A percentile compares a stretch with the other conserved stretches of the same genome.
Conservation (phyloP, 2,113 vertebrate species). For the Corythoichthys haematopterus region DNA sequence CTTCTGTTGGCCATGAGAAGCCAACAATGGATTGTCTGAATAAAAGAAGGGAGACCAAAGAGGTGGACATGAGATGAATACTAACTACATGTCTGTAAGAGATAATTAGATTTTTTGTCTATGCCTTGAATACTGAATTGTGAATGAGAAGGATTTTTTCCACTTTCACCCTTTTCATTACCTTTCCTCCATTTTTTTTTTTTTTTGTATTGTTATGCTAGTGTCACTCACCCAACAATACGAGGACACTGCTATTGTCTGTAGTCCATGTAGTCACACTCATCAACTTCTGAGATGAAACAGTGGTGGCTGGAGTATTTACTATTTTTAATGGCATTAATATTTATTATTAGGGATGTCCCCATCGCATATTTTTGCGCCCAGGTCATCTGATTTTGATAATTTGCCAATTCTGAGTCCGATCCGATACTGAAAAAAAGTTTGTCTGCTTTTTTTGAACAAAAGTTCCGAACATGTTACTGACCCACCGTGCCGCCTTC, state of each 20-base stretch:
- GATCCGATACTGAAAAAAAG: too few relatives aligned
- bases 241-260: slow-evolving; percentile 20
- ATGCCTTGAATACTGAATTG: not conserved
- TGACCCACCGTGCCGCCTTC: too few relatives aligned
- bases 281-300: slow-evolving; percentile 20
- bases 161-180: not conserved
- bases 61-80: slow-evolving; percentile 4
- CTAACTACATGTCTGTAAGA: not conserved
- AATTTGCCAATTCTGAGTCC: too few relatives aligned
- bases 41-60: slow-evolving; percentile 24
- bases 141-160: not conserved
- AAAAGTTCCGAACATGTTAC: too few relatives aligned
- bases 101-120: not conserved
- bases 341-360: not conserved
- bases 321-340: slow-evolving; percentile 24
- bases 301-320: slow-evolving; percentile 9
- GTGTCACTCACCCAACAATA: slow-evolving; percentile 13
- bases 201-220: not conserved
- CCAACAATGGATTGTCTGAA: slow-evolving; percentile 5
- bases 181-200: not conserved
- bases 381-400: too few relatives aligned
- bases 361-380: not conserved
- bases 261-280: slow-evolving; percentile 26
- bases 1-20: slow-evolving; percentile 24
- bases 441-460: too few relatives aligned